Evolutionary conservation across 2,888 invertebrate genomes (phyloP).

Genomic region (Dascillus cervinus): DNA sequence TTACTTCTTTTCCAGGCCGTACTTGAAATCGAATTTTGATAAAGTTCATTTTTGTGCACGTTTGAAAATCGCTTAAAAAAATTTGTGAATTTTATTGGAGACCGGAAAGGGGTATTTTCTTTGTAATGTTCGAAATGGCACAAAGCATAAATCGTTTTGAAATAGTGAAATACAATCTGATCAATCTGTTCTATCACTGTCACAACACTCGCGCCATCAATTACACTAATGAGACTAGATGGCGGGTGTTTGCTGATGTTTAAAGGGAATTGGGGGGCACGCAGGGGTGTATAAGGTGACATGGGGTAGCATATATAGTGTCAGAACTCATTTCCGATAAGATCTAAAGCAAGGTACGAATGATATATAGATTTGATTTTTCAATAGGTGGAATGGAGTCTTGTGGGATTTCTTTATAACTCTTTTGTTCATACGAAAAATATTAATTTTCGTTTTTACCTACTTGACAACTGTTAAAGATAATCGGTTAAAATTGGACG

Average conservation of each 20-base stretch:
- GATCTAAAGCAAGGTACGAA: slow-evolving; percentile 30
- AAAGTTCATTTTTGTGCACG: too few species aligned
- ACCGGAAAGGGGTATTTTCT: too few species aligned
- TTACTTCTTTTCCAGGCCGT: slow-evolving; percentile 14
- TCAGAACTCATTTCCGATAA: slow-evolving; percentile 41
- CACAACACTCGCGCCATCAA: slow-evolving; percentile 41
- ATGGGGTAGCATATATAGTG: slow-evolving; percentile 26
- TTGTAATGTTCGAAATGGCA: too few species aligned
- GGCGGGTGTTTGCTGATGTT: slow-evolving; percentile 21
- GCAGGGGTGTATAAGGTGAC: slow-evolving; percentile 17
- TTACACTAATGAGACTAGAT: slow-evolving; percentile 41
- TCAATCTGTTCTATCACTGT: slow-evolving; percentile 39
- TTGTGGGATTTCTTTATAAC: too few species aligned
- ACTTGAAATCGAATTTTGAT: too few species aligned
- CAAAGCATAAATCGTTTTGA: slow-evolving; percentile 25
- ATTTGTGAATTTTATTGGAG: too few species aligned
- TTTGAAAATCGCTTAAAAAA: too few species aligned
- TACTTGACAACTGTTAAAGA: too few species aligned
- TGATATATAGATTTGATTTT: slow-evolving; percentile 37
- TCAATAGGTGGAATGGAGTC: slow-evolving; percentile 32
- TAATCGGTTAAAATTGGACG: too few species aligned
- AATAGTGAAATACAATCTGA: slow-evolving; percentile 40
- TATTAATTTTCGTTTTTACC: too few species aligned
- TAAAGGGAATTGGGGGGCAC: slow-evolving; percentile 18
- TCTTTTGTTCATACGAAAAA: too few species aligned